These are phyloP conservation scores for Gorsachius goisagi DNA, from an alignment of 2,113 vertebrate genomes.

Conservation along the genomic window DNA sequence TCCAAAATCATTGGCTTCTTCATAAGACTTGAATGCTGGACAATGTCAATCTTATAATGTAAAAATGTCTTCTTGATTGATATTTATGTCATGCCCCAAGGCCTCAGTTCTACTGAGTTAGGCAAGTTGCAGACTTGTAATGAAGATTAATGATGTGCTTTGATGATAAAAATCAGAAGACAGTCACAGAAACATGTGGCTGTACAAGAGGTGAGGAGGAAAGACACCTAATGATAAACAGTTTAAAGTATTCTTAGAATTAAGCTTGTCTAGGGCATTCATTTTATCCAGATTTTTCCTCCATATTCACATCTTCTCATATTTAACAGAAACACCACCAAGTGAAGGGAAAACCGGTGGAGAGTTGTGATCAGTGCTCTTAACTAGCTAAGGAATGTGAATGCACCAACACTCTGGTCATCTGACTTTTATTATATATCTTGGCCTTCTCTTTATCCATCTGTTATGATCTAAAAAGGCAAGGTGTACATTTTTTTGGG, in stretches of 20 bases:
- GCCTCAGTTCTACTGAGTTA: background rate
- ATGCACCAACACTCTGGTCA: background rate
- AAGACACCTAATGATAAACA: background rate
- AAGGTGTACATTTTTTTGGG: background rate
- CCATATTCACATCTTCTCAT: background rate
- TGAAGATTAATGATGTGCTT: background rate
- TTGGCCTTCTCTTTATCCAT: background rate
- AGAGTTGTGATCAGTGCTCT: background rate
- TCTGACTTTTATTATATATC: background rate
- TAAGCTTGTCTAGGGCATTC: background rate
- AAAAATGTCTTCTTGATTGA: background rate
- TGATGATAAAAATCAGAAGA: background rate
- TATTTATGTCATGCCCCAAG: background rate
- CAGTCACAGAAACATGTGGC: background rate
- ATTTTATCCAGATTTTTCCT: background rate
- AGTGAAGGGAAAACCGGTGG: background rate
- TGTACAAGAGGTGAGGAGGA: background rate
- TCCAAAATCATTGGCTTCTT: background rate
- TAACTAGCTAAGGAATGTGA: background rate
- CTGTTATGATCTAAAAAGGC: background rate
- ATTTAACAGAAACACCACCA: background rate
- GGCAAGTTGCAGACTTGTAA: background rate
- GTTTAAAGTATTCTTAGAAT: background rate
- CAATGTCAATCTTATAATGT: background rate
- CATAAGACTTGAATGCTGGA: background rate